Base-by-base conservation (phyloP, 2,888 invertebrate species). In the Nomada ferruginata region DNA sequence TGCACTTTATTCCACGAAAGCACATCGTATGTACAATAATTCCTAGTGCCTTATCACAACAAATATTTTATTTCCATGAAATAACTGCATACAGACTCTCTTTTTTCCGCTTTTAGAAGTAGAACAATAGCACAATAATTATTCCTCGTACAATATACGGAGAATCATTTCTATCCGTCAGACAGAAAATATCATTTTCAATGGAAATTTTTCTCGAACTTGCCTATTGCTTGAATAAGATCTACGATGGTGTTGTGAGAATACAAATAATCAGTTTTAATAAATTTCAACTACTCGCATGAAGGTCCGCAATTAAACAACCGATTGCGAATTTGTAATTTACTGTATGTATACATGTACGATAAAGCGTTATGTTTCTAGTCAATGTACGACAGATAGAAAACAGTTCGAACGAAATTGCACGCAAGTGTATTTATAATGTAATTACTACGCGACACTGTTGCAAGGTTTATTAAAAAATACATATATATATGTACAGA, bases 11-110 rank as follows among this genome's bases (percentile, higher is more conserved):
- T 55, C 20, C 20, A 11, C 20, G 55, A 26, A 57, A 20, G 26
- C 72, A 3, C 10, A 47, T 47, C 47, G 13, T 3, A 15, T 47
- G 47, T 47, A 47, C 47, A 72, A 72, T 72, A 63, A 63, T 53
- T 44, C 44, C 20, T 63, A 72, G 63, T 72, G 63, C 63, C 72
- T 72, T 72, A 63, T 23, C 44, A 23, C 64, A 26, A 60, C 15
- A 18, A 29, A 55, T 36, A n/a, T 71, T 57, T 63, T 10, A 18
- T 70, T 70, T 23, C 13, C 42, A 42, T 42, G 15, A 55, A 9
- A 23, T 36, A 47, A 44, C 52, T 26, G 4, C 23, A 36, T 52
- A 23, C 3, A 26, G 20, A 15, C 18, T 13, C 15, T 11, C 36
- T 55, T 68, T 36, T 68, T 1, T 36, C 11, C 13, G 42, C n/a